Conservation (phyloP, 2,113 vertebrate genomes). For the Gavialis gangeticus region DNA sequence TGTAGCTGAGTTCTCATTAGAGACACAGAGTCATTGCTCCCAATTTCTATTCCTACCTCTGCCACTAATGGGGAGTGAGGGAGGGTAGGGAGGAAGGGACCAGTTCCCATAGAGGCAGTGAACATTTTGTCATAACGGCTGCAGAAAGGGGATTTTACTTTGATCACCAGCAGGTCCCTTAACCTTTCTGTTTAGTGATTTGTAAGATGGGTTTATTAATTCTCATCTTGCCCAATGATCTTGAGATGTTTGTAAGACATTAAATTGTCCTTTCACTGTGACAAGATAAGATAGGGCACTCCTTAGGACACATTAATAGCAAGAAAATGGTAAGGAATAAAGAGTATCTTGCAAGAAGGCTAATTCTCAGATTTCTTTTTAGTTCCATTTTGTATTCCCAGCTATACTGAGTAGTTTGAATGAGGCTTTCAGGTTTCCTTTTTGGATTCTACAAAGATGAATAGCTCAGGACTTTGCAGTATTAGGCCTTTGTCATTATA, state of each 20-base stretch:
- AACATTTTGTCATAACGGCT: background rate
- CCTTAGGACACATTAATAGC: background rate
- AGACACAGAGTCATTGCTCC: background rate
- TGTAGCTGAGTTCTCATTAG: background rate
- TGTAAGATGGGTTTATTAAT: background rate
- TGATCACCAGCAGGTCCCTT: background rate
- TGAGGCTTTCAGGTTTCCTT: background rate
- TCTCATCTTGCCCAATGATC: background rate
- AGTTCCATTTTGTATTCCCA: background rate
- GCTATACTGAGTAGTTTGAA: rapidly evolving
- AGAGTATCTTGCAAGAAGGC: background rate
- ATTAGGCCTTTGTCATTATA: background rate
- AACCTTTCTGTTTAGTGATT: background rate
- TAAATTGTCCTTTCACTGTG: background rate
- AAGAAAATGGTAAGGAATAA: background rate
- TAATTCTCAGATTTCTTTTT: background rate
- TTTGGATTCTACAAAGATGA: background rate
- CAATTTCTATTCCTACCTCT: background rate
- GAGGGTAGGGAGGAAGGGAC: no score
- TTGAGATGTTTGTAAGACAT: background rate
- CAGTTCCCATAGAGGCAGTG: background rate
- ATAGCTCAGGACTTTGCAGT: background rate
- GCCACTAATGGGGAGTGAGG: background rate
- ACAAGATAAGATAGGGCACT: background rate
- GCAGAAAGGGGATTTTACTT: background rate